Base-by-base conservation (phyloP, 2,888 invertebrate species). In the Synanthedon tipuliformis region DNA sequence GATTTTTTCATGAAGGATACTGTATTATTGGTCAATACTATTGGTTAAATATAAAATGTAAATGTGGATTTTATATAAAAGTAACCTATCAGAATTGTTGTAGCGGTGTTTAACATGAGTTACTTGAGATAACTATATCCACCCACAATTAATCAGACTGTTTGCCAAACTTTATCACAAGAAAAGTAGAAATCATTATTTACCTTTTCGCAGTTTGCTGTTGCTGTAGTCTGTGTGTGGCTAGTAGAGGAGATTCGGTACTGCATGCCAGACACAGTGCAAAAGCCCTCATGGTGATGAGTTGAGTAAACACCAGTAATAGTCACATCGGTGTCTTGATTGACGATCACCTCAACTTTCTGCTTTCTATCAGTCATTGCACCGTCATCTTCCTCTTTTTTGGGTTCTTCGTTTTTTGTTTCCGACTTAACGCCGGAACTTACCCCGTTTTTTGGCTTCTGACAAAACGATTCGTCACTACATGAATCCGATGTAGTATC, bases 201-300 rank as follows among this genome's bases (percentile, higher is more conserved):
- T 77, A 91, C 91, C 81, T 88, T 87, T 57, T 92, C 92, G 74
- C 92, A 89, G 59, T 95, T 92, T 27, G 95, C 92, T 51, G 95
- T 94, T 52, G 95, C 94, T 62, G 95, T 95, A 11, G 95, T 95
- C 78, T 93, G 93, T 55, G 94, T 94, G 75, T 93, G 93, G 72
- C 95, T 95, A 52, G 95, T 95, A 51, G 95, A 94, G 60, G 94
- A 94, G 63, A 95, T 95, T 60, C 95, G 91, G 76, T 95, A 95
- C 81, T 95, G 94, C 94, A 95, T 92, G 50, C 93, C 93, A 40
- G 92, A 92, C 61, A 93, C 95, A 62, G 94, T 95, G 75, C 95
- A 95, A 72, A 92, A 95, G 40, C 94, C 94, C 75, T 93, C 93
- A 71, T 94, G 95, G 72, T 93, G 94, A 61, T 94, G 94, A 2